Evolutionary conservation across 92 coral and sea anemone species (phyloP), one percentile per base, ranked within the genome.

Genomic region (Siderastrea siderea): DNA sequence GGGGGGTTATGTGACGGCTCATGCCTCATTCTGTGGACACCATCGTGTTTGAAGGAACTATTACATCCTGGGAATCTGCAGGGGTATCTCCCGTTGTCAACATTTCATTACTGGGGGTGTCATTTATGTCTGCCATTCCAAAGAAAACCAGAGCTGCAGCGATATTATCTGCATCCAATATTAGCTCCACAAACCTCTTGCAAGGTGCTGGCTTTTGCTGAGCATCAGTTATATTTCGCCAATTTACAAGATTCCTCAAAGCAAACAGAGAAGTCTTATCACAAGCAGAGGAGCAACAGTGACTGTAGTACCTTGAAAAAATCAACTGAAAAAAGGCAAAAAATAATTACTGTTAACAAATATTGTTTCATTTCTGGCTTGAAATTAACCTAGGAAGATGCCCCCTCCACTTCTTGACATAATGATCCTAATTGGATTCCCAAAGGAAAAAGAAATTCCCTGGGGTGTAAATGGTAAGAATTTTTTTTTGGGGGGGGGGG

Each of bases 1-100:
- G 93, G 93, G 67, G 90, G 86, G 78, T 93, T 61, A 80, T 85
- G 88, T 16, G 89, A 8, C 67, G 90, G 51, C 49, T 90, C 95
- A 81, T 90, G 95, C n/a, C 93, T 77, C 89, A 82, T 53, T 53
- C 94, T 81, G 5, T 8, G 61, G 10, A 54, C 87, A 1, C 94
- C 91, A 77, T 91, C 89, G 48, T 81, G 69, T 57, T 74, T 82
- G 45, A 75, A 91, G 1, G 91, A 66, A 5, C 61, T n/a, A 8
- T 61, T 19, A 58, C 91, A 91, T 14, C 91, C 94, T 7, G 51
- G 50, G 69, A 65, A 74, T 45, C 88, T 75, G 58, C 94, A 91
- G 38, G 38, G 38, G 38, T 26, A 26, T 26, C 38, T 26, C 38
- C 38, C 38, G 38, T 26, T 26, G 38, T 26, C 38, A 26, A 26